Evolutionary conservation across 2,113 vertebrate genomes (phyloP), one percentile per base, ranked within the genome.

Genomic region (Ondatra zibethicus): DNA sequence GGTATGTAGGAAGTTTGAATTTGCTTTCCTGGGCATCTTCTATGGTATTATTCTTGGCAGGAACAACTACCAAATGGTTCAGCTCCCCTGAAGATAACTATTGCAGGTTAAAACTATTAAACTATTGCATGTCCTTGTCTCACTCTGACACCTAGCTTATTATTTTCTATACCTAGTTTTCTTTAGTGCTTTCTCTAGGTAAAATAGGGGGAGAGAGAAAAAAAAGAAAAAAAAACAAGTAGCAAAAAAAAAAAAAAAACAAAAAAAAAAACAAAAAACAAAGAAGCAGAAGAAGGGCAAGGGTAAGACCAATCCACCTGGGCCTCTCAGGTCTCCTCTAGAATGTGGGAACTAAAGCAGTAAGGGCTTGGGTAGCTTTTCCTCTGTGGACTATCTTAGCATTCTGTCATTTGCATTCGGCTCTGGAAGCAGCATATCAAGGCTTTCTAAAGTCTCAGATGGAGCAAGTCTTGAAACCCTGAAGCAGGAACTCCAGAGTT

Each of bases 251-350:
- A 21, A 61, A 58, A 0, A 58, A 58, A 21, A 19, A 61, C 6
- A 19, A 58, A 19, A 58, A 58, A 21, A 61, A 61, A 21, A 21
- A 21, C 17, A 23, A 61, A 17, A 21, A 61, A 17, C 55, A 21
- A 66, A 33, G 72, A 80, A 31, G 19, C 12, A n/a, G 4, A 0
- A n/a, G 6, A 0, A 9, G 17, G 21, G 5, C 75, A 66, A 78
- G n/a, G 19, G 65, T 25, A 17, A 36, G 12, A 50, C 17, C 17
- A 47, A 23, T 63, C 25, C 31, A 45, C 36, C 16, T 19, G 16
- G 3, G 31, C 27, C 1, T 52, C 12, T 19, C 0, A 2, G 1
- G n/a, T 65, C n/a, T 10, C 21, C 36, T 42, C 52, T 13, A 17
- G 13, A 58, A 33, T 14, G 10, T 14, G 3, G 16, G 19, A 31